Percentiles rank a stretch among this genome's conserved stretches.
Conservation (phyloP, 2,113 vertebrate species). For the Galemys pyrenaicus region DNA sequence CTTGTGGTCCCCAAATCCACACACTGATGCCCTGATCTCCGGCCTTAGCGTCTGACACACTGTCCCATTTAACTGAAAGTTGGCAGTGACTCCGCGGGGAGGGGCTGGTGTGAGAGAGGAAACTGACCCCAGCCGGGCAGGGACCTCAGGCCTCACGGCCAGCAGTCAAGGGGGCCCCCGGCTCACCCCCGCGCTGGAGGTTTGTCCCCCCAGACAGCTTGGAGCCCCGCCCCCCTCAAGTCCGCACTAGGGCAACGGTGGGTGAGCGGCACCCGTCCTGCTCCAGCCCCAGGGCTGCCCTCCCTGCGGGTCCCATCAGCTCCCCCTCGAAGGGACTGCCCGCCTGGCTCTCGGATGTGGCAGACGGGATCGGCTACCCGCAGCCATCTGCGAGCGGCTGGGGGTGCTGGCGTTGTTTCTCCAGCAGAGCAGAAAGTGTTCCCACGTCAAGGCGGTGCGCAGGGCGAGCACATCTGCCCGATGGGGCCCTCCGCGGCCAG, state of each 20-base stretch:
- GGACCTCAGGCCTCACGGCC: background rate
- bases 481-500: constrained; percentile 82
- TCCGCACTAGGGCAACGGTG: rapidly evolving
- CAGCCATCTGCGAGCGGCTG: constrained; percentile 87
- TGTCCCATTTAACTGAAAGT: background rate
- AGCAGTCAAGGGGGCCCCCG: background rate
- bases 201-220: too few species aligned
- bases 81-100: background rate
- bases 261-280: background rate
- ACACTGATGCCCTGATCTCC: too few species aligned
- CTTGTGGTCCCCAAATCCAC: too few species aligned
- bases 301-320: too few species aligned
- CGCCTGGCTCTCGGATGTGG: background rate
- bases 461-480: constrained; percentile 87
- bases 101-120: background rate
- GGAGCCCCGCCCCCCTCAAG: too few species aligned
- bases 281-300: too few species aligned
- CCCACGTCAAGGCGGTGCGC: constrained; percentile 88
- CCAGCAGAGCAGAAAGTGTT: constrained; percentile 90
- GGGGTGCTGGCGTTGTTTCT: constrained; percentile 88
- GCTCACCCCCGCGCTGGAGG: too few species aligned
- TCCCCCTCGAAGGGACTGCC: too few species aligned
- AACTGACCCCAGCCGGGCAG: too few species aligned
- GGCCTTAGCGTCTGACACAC: too few species aligned
- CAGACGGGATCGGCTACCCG: constrained; percentile 85